Conservation (phyloP, 1,140 invertebrate species). For the Rhyzopertha dominica region DNA sequence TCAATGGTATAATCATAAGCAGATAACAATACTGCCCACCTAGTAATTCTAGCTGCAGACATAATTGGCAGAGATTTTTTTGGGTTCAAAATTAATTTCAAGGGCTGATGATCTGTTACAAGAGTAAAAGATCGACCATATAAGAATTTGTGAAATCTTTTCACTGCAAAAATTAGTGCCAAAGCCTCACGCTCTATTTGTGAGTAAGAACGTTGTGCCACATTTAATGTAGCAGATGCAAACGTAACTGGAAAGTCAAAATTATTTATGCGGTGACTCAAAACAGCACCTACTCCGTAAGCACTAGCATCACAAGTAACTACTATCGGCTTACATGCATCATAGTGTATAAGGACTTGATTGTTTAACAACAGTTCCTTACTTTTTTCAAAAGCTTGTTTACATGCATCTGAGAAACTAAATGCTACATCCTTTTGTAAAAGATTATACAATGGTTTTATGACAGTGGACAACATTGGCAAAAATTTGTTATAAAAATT, state of each 20-base stretch:
- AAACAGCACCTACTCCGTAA: conserved; percentile 41
- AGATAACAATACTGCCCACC: conserved; percentile 20
- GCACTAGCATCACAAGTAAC: conserved; percentile 37
- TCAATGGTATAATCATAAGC: conserved; percentile 23
- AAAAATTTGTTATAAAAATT: conserved; percentile 45
- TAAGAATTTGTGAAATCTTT: conserved; percentile 23
- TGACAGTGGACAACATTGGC: conserved; percentile 36
- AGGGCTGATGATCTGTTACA: conserved; percentile 16
- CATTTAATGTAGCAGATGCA: conserved; percentile 25
- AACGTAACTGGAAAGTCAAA: conserved; percentile 39
- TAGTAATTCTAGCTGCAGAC: conserved; percentile 10
- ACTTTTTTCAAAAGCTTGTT: conserved; percentile 35
- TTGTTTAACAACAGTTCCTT: conserved; percentile 32
- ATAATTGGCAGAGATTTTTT: conserved; percentile 16
- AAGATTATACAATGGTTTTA: conserved; percentile 42
- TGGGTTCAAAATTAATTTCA: conserved; percentile 19
- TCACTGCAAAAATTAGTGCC: conserved; percentile 25
- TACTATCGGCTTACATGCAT: conserved; percentile 29
- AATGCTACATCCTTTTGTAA: conserved; percentile 37
- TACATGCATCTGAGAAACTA: conserved; percentile 35
- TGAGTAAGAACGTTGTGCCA: conserved; percentile 22
- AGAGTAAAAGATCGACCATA: conserved; percentile 21
- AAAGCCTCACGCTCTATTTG: conserved; percentile 28
- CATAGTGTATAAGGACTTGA: conserved; percentile 31
- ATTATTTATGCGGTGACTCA: conserved; percentile 32